A percentile compares a stretch with the other conserved stretches of the same genome.
Conservation (phyloP, 2,113 vertebrate species). For the Elaphurus davidianus region DNA sequence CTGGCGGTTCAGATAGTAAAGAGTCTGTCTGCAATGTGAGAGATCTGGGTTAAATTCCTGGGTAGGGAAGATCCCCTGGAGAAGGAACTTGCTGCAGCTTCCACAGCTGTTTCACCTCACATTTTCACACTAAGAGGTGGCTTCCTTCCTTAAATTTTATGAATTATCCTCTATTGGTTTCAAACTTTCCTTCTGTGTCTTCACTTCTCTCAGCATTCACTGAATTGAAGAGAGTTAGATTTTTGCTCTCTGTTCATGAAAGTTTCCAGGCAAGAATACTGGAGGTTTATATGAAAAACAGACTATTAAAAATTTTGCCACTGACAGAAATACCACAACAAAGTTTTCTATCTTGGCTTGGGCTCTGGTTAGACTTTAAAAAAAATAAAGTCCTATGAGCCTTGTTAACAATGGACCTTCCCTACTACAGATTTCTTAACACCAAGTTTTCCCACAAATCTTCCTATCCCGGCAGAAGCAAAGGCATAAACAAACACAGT, state of each 20-base stretch:
- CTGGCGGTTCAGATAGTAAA: background rate
- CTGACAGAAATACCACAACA: background rate
- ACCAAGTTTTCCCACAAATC: background rate
- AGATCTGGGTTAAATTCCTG: background rate
- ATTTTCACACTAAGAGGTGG: background rate
- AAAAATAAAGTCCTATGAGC: background rate
- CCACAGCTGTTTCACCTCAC: background rate
- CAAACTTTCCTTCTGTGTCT: background rate
- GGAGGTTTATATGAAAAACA: background rate
- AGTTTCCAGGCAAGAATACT: background rate
- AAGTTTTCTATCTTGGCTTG: background rate
- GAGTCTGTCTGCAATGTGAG: background rate
- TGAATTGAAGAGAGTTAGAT: background rate
- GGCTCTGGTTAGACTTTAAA: background rate
- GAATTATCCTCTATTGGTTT: background rate
- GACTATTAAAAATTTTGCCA: background rate
- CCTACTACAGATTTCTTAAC: background rate
- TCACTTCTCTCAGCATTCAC: too few species aligned
- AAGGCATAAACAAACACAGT: background rate
- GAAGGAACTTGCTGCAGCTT: background rate
- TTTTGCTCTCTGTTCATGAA: background rate
- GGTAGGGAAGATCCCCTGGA: background rate
- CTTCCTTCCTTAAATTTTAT: background rate
- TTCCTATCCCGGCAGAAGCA: background rate
- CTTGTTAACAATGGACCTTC: background rate